Evolutionary conservation across 2,113 vertebrate genomes (phyloP), one percentile per base, ranked within the genome.

Genomic region (Athene cunicularia): DNA sequence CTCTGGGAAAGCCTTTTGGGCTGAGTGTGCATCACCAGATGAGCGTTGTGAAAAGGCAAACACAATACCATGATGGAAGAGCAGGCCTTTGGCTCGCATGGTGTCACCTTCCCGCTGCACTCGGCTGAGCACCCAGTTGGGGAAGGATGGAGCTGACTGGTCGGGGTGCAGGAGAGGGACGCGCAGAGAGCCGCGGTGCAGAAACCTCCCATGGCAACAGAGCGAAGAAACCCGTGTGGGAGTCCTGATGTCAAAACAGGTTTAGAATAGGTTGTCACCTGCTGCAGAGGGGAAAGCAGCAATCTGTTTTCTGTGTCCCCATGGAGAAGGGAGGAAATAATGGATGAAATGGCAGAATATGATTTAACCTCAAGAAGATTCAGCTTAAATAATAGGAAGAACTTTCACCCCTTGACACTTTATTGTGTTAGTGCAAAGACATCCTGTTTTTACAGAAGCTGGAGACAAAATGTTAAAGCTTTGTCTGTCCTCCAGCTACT

Each of bases 11-110:
- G 33, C 50, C 58, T 18, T 39, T 28, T 16, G 55, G 55, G 21
- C 60, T 22, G 53, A n/a, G 33, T 0, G 20, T 16, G 37, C 49
- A 11, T 41, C 70, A 16, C 41, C 2, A 22, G 56, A 9, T 7
- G 41, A 63, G 71, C 10, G 0, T 18, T 6, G 47, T 49, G 55
- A 50, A 50, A 74, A 56, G 67, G 41, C 35, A 22, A 15, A 37
- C 11, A 2, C 3, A 9, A 3, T 20, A 17, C 53, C 16, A 0
- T 3, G 17, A 19, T 1, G 8, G 39, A n/a, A 0, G 24, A 83
- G 72, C 47, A 14, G 55, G 55, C 11, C 2, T 64, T 71, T 1
- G 8, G 16, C 9, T 1, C 8, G 35, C 41, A 0, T 1, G 6
- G 55, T 52, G 63, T 76, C 66, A 73, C 43, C 55, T 26, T 64